Percentiles rank a stretch among this genome's conserved stretches.
Evolutionary conservation across 2,797 vertebrate genomes (phyloP).

Genomic region (Cuniculus paca): DNA sequence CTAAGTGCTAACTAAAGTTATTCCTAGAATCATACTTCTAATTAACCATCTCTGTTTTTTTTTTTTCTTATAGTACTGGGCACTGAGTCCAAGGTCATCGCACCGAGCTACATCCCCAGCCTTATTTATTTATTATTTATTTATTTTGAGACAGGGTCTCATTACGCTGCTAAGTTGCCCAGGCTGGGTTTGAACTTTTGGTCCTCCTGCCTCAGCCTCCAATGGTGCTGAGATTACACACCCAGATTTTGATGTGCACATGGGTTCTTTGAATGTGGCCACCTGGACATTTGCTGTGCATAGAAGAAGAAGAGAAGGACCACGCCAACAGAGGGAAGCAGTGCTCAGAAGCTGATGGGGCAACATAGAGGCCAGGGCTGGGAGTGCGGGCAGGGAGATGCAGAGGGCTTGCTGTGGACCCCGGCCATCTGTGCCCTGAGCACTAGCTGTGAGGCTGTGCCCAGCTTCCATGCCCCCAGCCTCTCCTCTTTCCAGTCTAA

Average conservation of each 20-base stretch:
- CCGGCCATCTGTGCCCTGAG: no score
- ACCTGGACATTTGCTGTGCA: background rate
- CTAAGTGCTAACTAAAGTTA: slow-evolving; percentile 16
- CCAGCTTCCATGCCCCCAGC: no score
- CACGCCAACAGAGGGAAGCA: background rate
- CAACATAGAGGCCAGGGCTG: no score
- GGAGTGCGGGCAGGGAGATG: no score
- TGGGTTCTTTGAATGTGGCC: background rate
- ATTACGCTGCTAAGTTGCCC: background rate
- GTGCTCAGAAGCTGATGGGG: background rate
- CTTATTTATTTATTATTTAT: background rate
- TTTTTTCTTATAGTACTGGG: background rate
- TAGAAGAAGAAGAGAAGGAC: background rate
- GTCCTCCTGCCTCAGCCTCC: background rate
- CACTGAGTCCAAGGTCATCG: background rate
- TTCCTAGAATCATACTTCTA: background rate
- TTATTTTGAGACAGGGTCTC: background rate
- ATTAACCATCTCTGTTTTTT: background rate
- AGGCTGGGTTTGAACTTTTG: background rate
- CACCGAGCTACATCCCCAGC: no score
- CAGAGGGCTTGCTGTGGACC: no score
- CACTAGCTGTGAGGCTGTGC: no score
- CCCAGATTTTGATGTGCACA: background rate
- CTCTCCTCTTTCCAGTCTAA: no score
- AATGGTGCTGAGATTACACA: background rate